Conservation (phyloP, 1,140 invertebrate species). For the Sinonovacula constricta region DNA sequence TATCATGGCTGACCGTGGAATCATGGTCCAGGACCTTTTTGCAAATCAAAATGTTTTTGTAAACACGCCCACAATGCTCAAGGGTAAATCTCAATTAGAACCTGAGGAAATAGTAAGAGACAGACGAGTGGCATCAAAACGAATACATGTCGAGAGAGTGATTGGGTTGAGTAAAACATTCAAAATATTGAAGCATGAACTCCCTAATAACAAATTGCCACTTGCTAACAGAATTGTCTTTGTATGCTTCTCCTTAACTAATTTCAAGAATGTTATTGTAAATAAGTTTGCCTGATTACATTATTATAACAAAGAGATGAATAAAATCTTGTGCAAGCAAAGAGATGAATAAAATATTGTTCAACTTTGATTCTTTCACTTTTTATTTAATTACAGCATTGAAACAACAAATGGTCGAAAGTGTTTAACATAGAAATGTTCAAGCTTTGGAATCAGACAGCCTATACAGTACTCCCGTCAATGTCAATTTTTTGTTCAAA, state of each 20-base stretch:
- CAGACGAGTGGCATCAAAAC: too few species aligned
- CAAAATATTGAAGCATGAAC: too few species aligned
- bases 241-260: constrained; percentile 50
- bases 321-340: neutral
- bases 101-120: constrained; percentile 48
- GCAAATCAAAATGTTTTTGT: constrained; percentile 49
- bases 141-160: constrained; percentile 54
- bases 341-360: neutral
- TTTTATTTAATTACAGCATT: too few species aligned
- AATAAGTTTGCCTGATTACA: constrained; percentile 33
- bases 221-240: constrained; percentile 45
- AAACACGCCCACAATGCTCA: constrained; percentile 58
- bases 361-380: neutral
- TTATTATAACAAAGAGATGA: neutral
- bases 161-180: too few species aligned
- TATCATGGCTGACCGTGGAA: constrained; percentile 57
- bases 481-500: too few species aligned
- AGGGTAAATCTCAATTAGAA: constrained; percentile 52
- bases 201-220: constrained; percentile 32
- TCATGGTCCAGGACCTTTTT: constrained; percentile 59
- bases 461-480: neutral
- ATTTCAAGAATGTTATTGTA: constrained; percentile 48
- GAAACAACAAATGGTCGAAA: too few species aligned
- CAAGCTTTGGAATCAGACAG: neutral
- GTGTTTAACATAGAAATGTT: neutral